Evolutionary conservation across 2,113 vertebrate genomes (phyloP).

Genomic region (Bubalus kerabau): DNA sequence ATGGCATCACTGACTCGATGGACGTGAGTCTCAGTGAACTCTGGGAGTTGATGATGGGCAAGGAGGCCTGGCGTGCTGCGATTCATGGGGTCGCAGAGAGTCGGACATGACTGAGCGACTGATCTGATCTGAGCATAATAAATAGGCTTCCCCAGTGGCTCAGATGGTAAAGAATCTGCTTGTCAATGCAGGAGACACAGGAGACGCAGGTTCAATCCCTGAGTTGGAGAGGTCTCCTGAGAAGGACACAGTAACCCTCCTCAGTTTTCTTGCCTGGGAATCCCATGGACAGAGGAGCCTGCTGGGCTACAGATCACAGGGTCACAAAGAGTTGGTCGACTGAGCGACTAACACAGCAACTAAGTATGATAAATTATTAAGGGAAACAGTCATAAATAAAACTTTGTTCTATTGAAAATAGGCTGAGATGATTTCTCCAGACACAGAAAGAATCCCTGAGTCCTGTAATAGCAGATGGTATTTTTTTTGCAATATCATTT

Average conservation of each 20-base stretch:
- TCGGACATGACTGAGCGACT: too few relatives aligned
- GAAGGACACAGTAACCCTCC: too few relatives aligned
- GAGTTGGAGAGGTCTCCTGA: neutral
- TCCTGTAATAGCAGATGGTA: neutral
- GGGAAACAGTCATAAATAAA: too few relatives aligned
- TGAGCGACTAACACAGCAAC: neutral
- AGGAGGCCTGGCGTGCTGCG: too few relatives aligned
- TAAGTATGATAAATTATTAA: neutral
- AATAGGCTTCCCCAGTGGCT: neutral
- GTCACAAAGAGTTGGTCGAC: too few relatives aligned
- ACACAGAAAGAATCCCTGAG: neutral
- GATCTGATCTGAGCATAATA: too few relatives aligned
- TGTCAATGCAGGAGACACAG: neutral
- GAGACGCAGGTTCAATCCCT: rapidly evolving
- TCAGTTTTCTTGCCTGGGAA: too few relatives aligned
- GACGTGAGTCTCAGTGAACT: too few relatives aligned
- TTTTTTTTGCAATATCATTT: neutral
- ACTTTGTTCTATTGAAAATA: neutral
- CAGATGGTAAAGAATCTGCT: neutral
- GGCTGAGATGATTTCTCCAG: neutral
- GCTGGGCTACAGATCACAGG: rapidly evolving
- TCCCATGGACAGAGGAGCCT: too few relatives aligned
- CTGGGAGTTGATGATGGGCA: too few relatives aligned
- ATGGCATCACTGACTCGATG: too few relatives aligned
- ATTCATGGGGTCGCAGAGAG: too few relatives aligned